These are phyloP conservation scores for Drosophila simulans DNA, from an alignment of 1,140 invertebrate species.

Conservation along the genomic window DNA sequence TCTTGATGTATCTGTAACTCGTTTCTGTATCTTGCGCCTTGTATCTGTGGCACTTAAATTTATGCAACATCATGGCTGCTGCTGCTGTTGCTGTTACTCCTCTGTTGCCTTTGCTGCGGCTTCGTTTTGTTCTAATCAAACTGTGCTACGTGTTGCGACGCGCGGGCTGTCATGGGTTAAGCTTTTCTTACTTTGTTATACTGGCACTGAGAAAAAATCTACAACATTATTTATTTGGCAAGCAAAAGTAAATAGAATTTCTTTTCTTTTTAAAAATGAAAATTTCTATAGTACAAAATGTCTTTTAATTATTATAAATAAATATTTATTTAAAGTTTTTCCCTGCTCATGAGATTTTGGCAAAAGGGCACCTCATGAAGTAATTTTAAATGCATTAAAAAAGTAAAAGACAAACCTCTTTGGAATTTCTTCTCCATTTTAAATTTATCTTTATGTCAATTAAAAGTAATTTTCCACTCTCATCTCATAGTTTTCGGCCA, in stretches of 20 bases:
- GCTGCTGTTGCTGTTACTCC: constrained; percentile 15
- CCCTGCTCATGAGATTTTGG: constrained; percentile 2
- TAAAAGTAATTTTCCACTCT: constrained; percentile 68
- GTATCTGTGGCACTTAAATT: constrained; percentile 80
- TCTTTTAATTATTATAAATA: too few relatives aligned
- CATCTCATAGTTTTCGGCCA: constrained; percentile 26
- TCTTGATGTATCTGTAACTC: constrained; percentile 74
- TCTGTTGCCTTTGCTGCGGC: constrained; percentile 22
- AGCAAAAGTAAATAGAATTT: too few relatives aligned
- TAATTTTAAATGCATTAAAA: constrained; percentile 56
- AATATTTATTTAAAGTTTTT: neutral
- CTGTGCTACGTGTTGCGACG: constrained; percentile 59
- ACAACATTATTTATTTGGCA: neutral
- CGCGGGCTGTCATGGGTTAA: constrained; percentile 60
- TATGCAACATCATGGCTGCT: constrained; percentile 77
- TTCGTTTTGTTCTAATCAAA: constrained; percentile 78
- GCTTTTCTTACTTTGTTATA: constrained; percentile 18
- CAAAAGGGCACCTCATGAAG: constrained; percentile 29
- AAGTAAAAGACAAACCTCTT: constrained; percentile 6
- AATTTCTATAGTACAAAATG: too few relatives aligned
- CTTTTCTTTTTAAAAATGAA: too few relatives aligned
- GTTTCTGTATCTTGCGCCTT: constrained; percentile 76
- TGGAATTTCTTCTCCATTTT: constrained; percentile 46
- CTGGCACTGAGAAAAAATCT: neutral
- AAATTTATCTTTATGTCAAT: constrained; percentile 67